These are phyloP conservation scores for Pseudorhiza aurosa DNA, from an alignment of 30 jellyfish, hydroid and myxozoan genomes.

Conservation along the genomic window DNA sequence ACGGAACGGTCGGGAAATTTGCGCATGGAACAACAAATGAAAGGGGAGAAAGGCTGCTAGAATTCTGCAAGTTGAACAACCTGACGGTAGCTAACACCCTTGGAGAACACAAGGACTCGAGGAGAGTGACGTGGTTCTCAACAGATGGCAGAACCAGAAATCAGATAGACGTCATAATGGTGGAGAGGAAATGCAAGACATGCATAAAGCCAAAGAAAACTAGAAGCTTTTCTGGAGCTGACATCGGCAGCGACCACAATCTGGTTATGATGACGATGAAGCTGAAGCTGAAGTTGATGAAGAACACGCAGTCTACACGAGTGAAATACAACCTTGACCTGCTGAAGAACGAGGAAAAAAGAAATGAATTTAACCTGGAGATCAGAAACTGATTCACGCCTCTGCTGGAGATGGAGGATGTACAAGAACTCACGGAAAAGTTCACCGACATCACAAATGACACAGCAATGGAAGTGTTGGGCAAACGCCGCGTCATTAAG, in stretches of 20 bases:
- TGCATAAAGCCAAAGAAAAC: slow-evolving; percentile 30
- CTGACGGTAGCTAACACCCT: slow-evolving; percentile 29
- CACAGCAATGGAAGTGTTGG: slow-evolving; percentile 14
- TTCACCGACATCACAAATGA: slow-evolving; percentile 1
- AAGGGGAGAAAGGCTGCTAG: slow-evolving; percentile 26
- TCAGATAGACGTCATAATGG: slow-evolving; percentile 35
- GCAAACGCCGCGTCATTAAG: not conserved
- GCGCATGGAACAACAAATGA: slow-evolving; percentile 49
- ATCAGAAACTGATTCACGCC: not conserved
- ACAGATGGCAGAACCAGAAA: slow-evolving; percentile 21
- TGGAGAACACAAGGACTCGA: slow-evolving; percentile 3
- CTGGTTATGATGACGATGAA: slow-evolving; percentile 36
- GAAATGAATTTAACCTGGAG: not conserved
- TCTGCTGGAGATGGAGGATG: not conserved
- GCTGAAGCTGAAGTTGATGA: not conserved
- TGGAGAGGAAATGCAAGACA: not conserved
- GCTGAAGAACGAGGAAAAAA: not conserved
- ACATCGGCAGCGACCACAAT: slow-evolving; percentile 27
- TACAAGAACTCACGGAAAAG: not conserved
- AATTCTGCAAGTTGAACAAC: slow-evolving; percentile 8
- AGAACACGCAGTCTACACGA: not conserved
- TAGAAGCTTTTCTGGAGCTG: slow-evolving; percentile 30
- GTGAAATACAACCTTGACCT: not conserved
- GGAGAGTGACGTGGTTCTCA: slow-evolving; percentile 27
- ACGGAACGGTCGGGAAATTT: slow-evolving; percentile 25